Base-by-base conservation (phyloP, 2,888 invertebrate genomes). In the Synergus gifuensis region DNA sequence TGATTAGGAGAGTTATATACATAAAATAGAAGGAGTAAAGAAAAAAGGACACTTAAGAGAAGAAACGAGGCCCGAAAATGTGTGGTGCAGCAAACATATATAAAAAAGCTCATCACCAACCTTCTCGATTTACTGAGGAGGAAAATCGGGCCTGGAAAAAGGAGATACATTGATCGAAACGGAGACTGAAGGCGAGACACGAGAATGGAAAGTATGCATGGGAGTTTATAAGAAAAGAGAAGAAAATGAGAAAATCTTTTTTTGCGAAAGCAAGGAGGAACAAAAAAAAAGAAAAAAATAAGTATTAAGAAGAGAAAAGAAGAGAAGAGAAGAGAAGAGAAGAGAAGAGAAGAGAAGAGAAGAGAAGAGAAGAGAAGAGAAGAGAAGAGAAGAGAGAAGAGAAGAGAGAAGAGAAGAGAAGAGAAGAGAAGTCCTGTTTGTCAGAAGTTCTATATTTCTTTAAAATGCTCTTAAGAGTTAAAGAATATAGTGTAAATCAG, bases 191-290 rank as follows among this genome's bases (percentile, higher is more conserved):
- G 77, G 69, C 73, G 69, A 64, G 76, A 40, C 76, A 64, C 69
- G 54, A 54, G 81, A 78, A 44, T 54, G 28, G 76, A 62, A 28
- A 62, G 73, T 66, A 16, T 76, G 84, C 78, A 79, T 81, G 84
- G 76, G 78, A 84, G 36, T 80, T 78, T 83, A 78, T 81, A 78
- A 79, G 82, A 82, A 85, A 78, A 79, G 80, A 81, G 73, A 80
- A 83, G 82, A 85, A 83, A 83, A 58, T 46, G 28, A 86, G 86
- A 89, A 88, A 89, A 87, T 87, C 84, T 86, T 87, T 90, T 90
- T 90, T 90, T 88, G 82, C 78, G 49, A 83, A 81, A 79, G 78
- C 82, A 86, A 87, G 87, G 87, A 85, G 87, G 83, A 78, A 86
- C 87, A 83, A 86, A 88, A 90, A 89, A 88, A 86, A 82, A 54